Conservation (phyloP, 2,797 vertebrate species). For the Dryobates pubescens region DNA sequence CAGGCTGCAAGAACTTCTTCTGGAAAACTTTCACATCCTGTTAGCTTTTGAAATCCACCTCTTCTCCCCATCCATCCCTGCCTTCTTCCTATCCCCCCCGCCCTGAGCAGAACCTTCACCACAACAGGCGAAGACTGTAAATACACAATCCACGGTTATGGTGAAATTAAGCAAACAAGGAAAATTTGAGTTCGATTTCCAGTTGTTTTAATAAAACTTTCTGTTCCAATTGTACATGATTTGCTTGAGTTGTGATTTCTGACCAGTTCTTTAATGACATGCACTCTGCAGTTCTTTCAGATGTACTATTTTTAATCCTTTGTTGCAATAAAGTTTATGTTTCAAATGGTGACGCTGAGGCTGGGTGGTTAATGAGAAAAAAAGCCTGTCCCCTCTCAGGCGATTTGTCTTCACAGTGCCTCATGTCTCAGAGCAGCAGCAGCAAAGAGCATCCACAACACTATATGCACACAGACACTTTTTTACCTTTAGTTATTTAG, state of each 20-base stretch:
- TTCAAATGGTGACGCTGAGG: constrained; percentile 77
- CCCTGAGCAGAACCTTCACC: constrained; percentile 69
- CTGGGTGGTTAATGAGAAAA: constrained; percentile 50
- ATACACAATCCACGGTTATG: constrained; percentile 82
- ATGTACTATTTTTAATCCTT: constrained; percentile 86
- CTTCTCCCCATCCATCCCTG: constrained; percentile 13
- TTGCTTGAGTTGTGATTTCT: constrained; percentile 77
- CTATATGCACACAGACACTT: accelerated
- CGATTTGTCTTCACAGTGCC: accelerated
- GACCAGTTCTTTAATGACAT: constrained; percentile 59
- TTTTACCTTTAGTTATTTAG: neutral
- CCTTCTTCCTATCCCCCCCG: constrained; percentile 18
- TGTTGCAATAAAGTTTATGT: constrained; percentile 88
- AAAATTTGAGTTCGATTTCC: constrained; percentile 73
- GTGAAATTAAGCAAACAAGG: constrained; percentile 71
- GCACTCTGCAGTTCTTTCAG: constrained; percentile 58
- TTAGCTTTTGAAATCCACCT: constrained; percentile 78
- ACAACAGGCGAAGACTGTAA: constrained; percentile 81
- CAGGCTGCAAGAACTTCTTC: constrained; percentile 99
- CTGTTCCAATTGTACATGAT: constrained; percentile 79
- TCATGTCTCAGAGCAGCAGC: neutral
- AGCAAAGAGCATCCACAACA: neutral
- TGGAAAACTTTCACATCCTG: constrained; percentile 99
- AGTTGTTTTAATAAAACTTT: constrained; percentile 79
- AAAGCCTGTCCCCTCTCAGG: neutral